Conservation (phyloP, 2,797 vertebrate genomes). For the Cyclura pinguis region DNA sequence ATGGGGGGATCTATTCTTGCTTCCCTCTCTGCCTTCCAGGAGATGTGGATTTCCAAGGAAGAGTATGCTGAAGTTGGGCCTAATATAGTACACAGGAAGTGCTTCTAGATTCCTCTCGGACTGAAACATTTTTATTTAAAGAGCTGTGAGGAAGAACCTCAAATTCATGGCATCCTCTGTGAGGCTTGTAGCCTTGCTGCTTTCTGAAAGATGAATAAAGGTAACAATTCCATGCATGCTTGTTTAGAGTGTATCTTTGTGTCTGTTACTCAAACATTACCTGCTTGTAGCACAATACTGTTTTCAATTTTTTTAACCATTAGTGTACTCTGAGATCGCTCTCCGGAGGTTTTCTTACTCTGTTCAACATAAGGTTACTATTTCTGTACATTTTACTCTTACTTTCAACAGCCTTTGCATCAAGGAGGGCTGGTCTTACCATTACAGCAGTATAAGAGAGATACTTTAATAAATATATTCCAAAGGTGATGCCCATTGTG, state of each 20-base stretch:
- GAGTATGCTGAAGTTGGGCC: slow-evolving; percentile 69
- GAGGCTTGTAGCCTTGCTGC: background rate
- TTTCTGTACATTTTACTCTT: no score
- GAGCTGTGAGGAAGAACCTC: slow-evolving; percentile 15
- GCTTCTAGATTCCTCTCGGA: slow-evolving; percentile 58
- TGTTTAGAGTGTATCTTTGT: fast-evolving
- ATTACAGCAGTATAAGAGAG: no score
- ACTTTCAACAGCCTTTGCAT: no score
- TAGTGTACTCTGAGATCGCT: fast-evolving
- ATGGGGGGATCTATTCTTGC: slow-evolving; percentile 73
- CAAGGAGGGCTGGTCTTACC: no score
- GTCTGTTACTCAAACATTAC: background rate
- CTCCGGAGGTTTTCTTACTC: no score
- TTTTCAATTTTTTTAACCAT: fast-evolving
- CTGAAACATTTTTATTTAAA: slow-evolving; percentile 18
- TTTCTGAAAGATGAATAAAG: slow-evolving; percentile 45
- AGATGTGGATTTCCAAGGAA: slow-evolving; percentile 61
- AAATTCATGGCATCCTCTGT: slow-evolving; percentile 15
- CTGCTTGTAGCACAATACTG: background rate
- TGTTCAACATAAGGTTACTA: no score
- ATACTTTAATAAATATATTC: no score
- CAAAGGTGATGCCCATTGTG: no score
- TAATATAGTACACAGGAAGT: slow-evolving; percentile 65
- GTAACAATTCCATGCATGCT: slow-evolving; percentile 25
- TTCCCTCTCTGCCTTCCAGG: slow-evolving; percentile 68